A percentile compares a stretch with the other conserved stretches of the same genome.
These are phyloP conservation scores for Neosalanx taihuensis DNA, from an alignment of 2,797 vertebrate genomes.

Conservation along the genomic window DNA sequence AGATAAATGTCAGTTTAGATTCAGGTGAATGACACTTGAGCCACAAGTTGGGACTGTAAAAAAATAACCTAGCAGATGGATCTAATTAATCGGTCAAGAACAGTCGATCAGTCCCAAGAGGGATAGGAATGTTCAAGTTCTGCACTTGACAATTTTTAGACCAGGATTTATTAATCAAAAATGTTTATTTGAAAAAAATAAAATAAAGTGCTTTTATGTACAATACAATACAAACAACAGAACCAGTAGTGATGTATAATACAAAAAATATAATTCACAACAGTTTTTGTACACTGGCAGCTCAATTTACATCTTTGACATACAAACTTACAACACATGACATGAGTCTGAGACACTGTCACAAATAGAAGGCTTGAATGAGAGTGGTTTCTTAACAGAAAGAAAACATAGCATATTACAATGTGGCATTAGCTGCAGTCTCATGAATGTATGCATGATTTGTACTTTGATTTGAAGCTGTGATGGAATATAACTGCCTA, in stretches of 20 bases:
- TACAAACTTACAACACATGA: conserved; percentile 71
- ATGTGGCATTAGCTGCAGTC: conserved; percentile 36
- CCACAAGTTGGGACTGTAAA: conserved; percentile 26
- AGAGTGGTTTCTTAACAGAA: conserved; percentile 58
- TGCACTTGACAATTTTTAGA: background rate
- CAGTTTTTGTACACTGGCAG: conserved; percentile 76
- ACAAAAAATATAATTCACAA: conserved; percentile 79
- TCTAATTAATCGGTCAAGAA: too few species aligned
- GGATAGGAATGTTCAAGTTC: background rate
- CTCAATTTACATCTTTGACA: conserved; percentile 75
- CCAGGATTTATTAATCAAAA: conserved; percentile 29
- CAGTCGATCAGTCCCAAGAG: background rate
- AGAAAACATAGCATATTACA: conserved; percentile 47
- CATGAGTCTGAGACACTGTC: conserved; percentile 59
- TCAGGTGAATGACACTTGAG: background rate
- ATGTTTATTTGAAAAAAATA: conserved; percentile 79
- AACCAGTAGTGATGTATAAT: conserved; percentile 76
- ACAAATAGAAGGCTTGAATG: conserved; percentile 63
- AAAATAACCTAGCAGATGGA: background rate
- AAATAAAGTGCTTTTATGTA: conserved; percentile 84
- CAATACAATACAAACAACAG: conserved; percentile 72
- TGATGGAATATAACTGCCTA: background rate
- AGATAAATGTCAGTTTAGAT: background rate
- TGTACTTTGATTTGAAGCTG: conserved; percentile 9
- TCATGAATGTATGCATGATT: conserved; percentile 12